phyloP scores from a whole-genome alignment of 37 sponge, comb jelly and placozoan species.

The Agelas oroides region DNA sequence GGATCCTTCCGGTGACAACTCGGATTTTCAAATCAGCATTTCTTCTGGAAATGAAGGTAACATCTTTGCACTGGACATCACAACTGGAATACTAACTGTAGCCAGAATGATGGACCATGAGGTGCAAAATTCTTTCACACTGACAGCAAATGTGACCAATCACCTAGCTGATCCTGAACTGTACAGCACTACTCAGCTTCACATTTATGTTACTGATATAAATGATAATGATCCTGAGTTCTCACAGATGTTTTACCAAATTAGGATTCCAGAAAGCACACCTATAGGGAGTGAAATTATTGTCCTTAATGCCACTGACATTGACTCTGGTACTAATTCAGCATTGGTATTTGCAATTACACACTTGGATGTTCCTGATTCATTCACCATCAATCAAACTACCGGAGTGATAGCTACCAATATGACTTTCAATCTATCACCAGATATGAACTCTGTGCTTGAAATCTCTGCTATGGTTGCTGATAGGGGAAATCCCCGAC shows the following conservation, averaged over 20 bases:
- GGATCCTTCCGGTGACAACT: slow-evolving; percentile 44
- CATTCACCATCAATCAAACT: slow-evolving; percentile 50
- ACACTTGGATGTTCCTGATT: slow-evolving; percentile 31
- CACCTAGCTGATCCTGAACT: slow-evolving; percentile 19
- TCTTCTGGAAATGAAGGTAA: slow-evolving; percentile 5
- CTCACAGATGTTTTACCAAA: slow-evolving; percentile 27
- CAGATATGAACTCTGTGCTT: neutral
- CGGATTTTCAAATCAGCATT: slow-evolving; percentile 17
- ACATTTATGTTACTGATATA: slow-evolving; percentile 49
- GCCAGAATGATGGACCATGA: slow-evolving; percentile 71
- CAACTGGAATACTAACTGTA: slow-evolving; percentile 48
- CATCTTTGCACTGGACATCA: slow-evolving; percentile 48
- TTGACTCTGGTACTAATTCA: slow-evolving; percentile 75
- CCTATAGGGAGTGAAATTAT: slow-evolving; percentile 60
- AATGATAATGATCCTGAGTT: slow-evolving; percentile 84
- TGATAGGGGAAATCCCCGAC: slow-evolving; percentile 73
- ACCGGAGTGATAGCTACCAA: slow-evolving; percentile 60
- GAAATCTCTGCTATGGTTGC: slow-evolving; percentile 52
- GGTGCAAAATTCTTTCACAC: neutral
- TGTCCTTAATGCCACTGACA: slow-evolving; percentile 48
- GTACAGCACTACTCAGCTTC: slow-evolving; percentile 24
- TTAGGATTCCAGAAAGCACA: slow-evolving; percentile 24
- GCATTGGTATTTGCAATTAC: slow-evolving; percentile 64
- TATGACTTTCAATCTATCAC: slow-evolving; percentile 7
- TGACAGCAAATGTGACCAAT: slow-evolving; percentile 56